Evolutionary conservation across 2,888 invertebrate genomes (phyloP), one percentile per base, ranked within the genome.

Genomic region (Pristionchus entomophagus): DNA sequence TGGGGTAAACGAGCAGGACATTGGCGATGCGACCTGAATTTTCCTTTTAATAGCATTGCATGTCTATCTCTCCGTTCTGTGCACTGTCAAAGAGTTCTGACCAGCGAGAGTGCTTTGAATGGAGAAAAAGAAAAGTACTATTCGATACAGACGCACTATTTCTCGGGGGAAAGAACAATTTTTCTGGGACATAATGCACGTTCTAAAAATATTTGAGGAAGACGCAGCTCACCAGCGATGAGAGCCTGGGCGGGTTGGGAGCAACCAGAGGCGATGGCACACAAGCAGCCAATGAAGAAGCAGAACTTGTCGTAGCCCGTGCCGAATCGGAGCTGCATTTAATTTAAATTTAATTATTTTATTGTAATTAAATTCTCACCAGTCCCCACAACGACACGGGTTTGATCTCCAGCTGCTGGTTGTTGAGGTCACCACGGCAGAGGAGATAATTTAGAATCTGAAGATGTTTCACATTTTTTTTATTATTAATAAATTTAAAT

Each of bases 191-290:
- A n/a, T n/a, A n/a, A n/a, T n/a, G n/a, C n/a, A n/a, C n/a, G 45
- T 45, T 14, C 6, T 45, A 45, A 45, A 45, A 45, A 6, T 19
- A n/a, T 0, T 8, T 56, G 2, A 56, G n/a, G 56, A 56, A 2
- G 32, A 8, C 10, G 5, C 6, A 2, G 19, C 78, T 51, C 0
- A 78, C 78, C 81, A 22, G 86, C 80, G 56, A 91, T 87, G 62
- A 91, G 88, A 29, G 91, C 91, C 32, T 91, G 84, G 14, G 90
- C 86, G 0, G 91, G 91, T 59, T 91, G 90, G 3, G 90, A 88
- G 8, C 88, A 86, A 80, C 91, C 91, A 8, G 89, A 88, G 26
- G 88, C 81, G 35, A 87, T 87, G 1, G 91, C 89, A 82, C 90
- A 90, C 22, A 90, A 59, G 38, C 88, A 56, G 8, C 91, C 91